These are phyloP conservation scores for Cyrtonyx montezumae DNA, from an alignment of 2,113 vertebrate species.

Conservation along the genomic window DNA sequence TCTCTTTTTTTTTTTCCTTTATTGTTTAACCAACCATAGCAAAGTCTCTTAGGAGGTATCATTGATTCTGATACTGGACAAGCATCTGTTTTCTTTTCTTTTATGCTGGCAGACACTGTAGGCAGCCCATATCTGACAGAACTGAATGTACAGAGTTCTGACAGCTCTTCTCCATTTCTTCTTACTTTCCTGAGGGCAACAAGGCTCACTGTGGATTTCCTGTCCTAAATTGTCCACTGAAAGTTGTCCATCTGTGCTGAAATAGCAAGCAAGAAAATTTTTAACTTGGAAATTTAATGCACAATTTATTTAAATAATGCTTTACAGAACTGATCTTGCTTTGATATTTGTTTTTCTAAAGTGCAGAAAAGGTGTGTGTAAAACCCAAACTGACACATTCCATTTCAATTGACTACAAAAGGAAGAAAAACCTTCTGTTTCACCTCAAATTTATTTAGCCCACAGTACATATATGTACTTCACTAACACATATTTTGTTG, in stretches of 20 bases:
- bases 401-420: background rate
- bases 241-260: background rate
- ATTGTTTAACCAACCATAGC: constrained; percentile 33
- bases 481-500: no score
- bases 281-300: background rate
- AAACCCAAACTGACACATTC: background rate
- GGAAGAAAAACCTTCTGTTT: background rate
- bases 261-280: constrained; percentile 7
- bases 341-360: background rate
- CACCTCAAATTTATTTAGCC: background rate
- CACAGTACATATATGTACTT: background rate
- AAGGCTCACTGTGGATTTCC: background rate
- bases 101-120: background rate
- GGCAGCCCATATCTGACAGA: background rate
- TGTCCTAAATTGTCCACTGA: background rate
- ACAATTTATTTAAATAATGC: background rate
- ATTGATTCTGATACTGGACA: constrained; percentile 18
- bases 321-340: constrained; percentile 1
- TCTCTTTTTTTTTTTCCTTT: background rate
- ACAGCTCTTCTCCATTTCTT: background rate
- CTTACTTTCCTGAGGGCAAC: constrained; percentile 18
- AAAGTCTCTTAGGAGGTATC: background rate
- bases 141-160: background rate
- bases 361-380: background rate
- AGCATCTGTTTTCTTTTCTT: constrained; percentile 34